A percentile compares a stretch with the other conserved stretches of the same genome.
Evolutionary conservation across 2,888 invertebrate species (phyloP).

Genomic region (Oxycera nigricornis): DNA sequence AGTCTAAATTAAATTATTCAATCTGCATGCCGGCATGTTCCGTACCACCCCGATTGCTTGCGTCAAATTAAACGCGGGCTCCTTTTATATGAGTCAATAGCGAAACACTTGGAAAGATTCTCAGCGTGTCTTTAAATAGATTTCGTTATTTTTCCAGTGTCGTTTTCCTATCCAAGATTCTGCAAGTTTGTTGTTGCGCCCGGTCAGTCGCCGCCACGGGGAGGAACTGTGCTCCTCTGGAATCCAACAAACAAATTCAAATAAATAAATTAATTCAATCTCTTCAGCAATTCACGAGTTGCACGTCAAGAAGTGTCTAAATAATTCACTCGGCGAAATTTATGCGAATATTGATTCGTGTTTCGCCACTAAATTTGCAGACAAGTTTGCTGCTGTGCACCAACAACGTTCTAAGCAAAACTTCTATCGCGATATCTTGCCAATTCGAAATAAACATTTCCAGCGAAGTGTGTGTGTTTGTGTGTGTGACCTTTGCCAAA

Average conservation of each 20-base stretch:
- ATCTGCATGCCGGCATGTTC: background rate
- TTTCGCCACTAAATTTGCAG: background rate
- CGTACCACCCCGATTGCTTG: background rate
- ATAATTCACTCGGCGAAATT: background rate
- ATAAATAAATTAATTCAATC: constrained; percentile 23
- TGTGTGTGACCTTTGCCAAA: background rate
- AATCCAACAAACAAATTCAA: background rate
- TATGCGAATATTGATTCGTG: constrained; percentile 1
- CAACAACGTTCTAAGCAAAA: too few relatives aligned
- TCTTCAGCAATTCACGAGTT: constrained; percentile 3
- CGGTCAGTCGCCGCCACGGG: background rate
- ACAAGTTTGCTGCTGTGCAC: background rate
- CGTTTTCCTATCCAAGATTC: constrained; percentile 20
- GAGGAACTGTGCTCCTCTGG: constrained; percentile 12
- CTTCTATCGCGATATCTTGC: too few relatives aligned
- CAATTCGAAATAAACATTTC: too few relatives aligned
- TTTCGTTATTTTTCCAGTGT: constrained; percentile 23
- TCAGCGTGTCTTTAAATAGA: background rate
- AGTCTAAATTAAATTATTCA: background rate
- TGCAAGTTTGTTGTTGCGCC: background rate
- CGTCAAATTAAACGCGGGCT: background rate
- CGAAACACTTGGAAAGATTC: background rate
- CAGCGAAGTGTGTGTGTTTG: too few relatives aligned
- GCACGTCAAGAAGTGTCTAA: constrained; percentile 18
- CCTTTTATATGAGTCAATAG: background rate